Percentiles rank a stretch among this genome's conserved stretches.
These are phyloP conservation scores for Heliconius congener DNA, from an alignment of 1,140 invertebrate genomes.

Conservation along the genomic window DNA sequence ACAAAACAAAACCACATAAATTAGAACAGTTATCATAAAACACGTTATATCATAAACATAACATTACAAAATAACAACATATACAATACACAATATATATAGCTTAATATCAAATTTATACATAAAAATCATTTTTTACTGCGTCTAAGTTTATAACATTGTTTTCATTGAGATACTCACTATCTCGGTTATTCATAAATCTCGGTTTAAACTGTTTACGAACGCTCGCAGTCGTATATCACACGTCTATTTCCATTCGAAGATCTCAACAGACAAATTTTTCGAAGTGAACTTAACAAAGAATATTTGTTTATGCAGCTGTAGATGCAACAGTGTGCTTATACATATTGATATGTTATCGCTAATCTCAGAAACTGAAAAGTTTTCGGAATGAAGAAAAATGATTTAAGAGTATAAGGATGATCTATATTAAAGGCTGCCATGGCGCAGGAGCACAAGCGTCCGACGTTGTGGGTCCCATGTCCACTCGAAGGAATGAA, in stretches of 20 bases:
- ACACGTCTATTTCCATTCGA: constrained; percentile 59
- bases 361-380: no score
- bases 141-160: constrained; percentile 60
- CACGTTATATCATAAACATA: constrained; percentile 11
- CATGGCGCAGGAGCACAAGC: no score
- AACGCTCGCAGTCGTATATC: constrained; percentile 53
- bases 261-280: constrained; percentile 48
- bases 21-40: constrained; percentile 26
- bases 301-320: constrained; percentile 25
- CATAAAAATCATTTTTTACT: constrained; percentile 66
- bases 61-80: background rate
- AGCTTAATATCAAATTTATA: constrained; percentile 50
- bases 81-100: constrained; percentile 39
- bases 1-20: background rate
- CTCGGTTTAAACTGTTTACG: constrained; percentile 56
- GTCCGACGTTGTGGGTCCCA: no score
- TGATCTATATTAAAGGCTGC: no score
- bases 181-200: constrained; percentile 70
- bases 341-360: background rate
- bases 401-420: no score
- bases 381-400: no score
- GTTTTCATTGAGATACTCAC: constrained; percentile 63
- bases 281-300: constrained; percentile 27
- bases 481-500: no score
- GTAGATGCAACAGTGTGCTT: constrained; percentile 11